Evolutionary conservation across 1,140 invertebrate species (phyloP).

Genomic region (Pseudomyrmex concolor): DNA sequence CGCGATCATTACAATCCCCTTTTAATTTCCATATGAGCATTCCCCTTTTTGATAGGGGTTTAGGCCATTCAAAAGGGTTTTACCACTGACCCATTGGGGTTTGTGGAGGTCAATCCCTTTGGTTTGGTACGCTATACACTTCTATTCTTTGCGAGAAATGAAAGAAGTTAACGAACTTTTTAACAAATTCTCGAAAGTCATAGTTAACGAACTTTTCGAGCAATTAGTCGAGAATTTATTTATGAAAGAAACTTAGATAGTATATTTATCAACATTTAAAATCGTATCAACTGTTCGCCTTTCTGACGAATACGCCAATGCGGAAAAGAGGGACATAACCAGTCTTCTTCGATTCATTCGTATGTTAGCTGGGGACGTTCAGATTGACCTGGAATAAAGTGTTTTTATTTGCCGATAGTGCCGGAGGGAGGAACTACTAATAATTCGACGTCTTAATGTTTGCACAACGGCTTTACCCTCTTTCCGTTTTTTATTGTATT

Average conservation of each 20-base stretch:
- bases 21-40: slow-evolving; percentile 71
- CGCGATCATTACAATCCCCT: slow-evolving; percentile 46
- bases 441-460: slow-evolving; percentile 76
- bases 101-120: slow-evolving; percentile 66
- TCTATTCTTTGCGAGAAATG: slow-evolving; percentile 28
- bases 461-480: slow-evolving; percentile 70
- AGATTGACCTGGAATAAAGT: slow-evolving; percentile 74
- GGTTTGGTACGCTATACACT: slow-evolving; percentile 23
- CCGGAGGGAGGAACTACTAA: slow-evolving; percentile 69
- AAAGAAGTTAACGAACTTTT: background rate
- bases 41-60: slow-evolving; percentile 67
- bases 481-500: slow-evolving; percentile 74
- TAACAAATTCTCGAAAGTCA: background rate
- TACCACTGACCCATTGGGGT: slow-evolving; percentile 71
- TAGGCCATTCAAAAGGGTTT: slow-evolving; percentile 68
- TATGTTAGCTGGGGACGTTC: slow-evolving; percentile 48
- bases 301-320: slow-evolving; percentile 50
- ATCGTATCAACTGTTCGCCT: background rate
- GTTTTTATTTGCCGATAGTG: slow-evolving; percentile 76
- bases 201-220: slow-evolving; percentile 6
- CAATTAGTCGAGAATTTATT: slow-evolving; percentile 2
- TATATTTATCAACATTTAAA: background rate
- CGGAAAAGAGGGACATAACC: slow-evolving; percentile 11
- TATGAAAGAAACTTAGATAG: background rate
- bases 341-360: slow-evolving; percentile 53